Base-by-base conservation (phyloP, 1,140 invertebrate genomes). In the Spodoptera litura region DNA sequence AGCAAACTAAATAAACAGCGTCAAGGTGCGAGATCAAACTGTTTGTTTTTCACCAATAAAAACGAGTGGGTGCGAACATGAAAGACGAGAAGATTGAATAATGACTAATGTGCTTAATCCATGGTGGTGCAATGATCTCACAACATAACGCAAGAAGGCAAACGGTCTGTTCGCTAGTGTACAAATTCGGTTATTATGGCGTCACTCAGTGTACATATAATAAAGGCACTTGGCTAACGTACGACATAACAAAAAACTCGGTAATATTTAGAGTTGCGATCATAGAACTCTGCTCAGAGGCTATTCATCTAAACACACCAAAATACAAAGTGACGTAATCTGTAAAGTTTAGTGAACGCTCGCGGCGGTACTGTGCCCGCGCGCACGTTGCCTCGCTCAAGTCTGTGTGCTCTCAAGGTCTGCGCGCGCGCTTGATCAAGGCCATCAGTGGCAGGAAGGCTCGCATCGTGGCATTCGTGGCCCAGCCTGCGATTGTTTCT, bases 291-390 rank as follows among this genome's bases (percentile, higher is more conserved):
- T 85, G 83, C 52, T 64, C 59, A 38, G 85, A 90, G 88, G 86
- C 88, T 90, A 88, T 89, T 87, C 87, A 87, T 90, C 85, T 82
- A 83, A 84, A 83, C 79, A 81, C 72, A 86, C 88, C 83, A 85
- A 90, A 91, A 92, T 88, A 89, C 78, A 75, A 79, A 84, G 85
- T 93, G 91, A 93, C 90, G 91, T 88, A 91, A 93, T 87, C 72
- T 68, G 56, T 83, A 93, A 89, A 91, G 91, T 93, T 93, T 93
- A 91, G 90, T 93, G 90, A 93, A 93, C 91, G 91, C 89, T 82
- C 62, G 68, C 58, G 78, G 75, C 83, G 79, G 83, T 79, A 81
- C 82, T 80, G 83, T 87, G 88, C 82, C 80, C 78, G 71, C 31
- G 78, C 73, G 83, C 78, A 81, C 83, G 82, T 83, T 85, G 85